Evolutionary conservation across 2,797 vertebrate genomes (phyloP), one percentile per base, ranked within the genome.

Genomic region (Acipenser transmontanus): DNA sequence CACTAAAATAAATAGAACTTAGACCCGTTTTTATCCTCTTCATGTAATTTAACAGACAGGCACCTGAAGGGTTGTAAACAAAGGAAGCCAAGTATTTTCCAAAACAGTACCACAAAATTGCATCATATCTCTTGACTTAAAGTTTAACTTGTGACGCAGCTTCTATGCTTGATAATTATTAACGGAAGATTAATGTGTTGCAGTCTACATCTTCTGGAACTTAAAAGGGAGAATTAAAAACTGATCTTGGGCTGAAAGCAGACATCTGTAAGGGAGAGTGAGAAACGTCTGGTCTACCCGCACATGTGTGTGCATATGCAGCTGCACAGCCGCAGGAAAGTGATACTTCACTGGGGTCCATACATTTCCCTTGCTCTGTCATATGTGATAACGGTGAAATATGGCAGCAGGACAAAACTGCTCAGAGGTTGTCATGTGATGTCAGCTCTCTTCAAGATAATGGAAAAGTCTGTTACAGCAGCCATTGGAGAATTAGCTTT

Each of bases 1-100:
- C 85, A 90, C 88, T 89, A 92, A 94, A 94, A 94, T 89, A 94
- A 93, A 93, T 91, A 92, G 78, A 88, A 90, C 74, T 86, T 34
- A 84, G 77, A 85, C 80, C 82, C 74, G 76, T 73, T 79, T 84
- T 87, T 34, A 34, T 34, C 34, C 34, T 34, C 34, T 34, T 34
- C 34, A 34, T 34, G 82, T 84, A 85, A 87, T 84, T 82, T 79
- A 66, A 71, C 73, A 77, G 81, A 76, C 4, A 82, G 79, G 84
- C 83, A 88, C 81, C 86, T 80, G 78, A 67, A 66, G 81, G 84
- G 85, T 81, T 3, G 0, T 71, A 78, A 76, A 34, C 17, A 17
- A 17, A 1, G 17, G 17, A 75, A n/a, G 56, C 80, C 2, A 34
- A 34, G 34, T 34, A 34, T 34, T 34, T 34, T 34, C 34, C 34